Evolutionary conservation across 2,113 vertebrate species (phyloP), one percentile per base, ranked within the genome.

Genomic region (Centrocercus urophasianus): DNA sequence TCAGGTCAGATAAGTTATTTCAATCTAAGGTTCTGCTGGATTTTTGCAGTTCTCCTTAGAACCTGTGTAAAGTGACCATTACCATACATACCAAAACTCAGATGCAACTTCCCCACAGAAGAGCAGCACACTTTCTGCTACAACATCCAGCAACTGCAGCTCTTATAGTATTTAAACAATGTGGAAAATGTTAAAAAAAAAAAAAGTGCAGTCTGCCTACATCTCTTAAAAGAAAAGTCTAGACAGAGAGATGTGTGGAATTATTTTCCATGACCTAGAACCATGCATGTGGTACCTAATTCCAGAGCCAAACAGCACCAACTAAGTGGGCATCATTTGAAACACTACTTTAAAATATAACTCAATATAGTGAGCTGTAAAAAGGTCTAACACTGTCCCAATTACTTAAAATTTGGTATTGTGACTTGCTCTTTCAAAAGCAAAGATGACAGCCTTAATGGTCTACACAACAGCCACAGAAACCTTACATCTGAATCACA

Each of bases 1-100:
- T 34, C 3, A 0, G 13, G 42, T 4, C 0, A 0, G 18, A 15
- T 57, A 83, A 70, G 76, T 32, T 38, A 28, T 8, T 45, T 17
- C 69, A 19, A 25, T 38, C 19, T 32, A 47, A 76, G 42, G 36
- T 28, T 80, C 34, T 24, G 34, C 4, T 75, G 20, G 17, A 12
- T 24, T 87, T 82, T 25, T 50, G n/a, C 45, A 80, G 64, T 48
- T 70, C 57, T 27, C 63, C 61, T 85, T 52, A 70, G 48, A 63
- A 76, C 28, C 36, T 47, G 21, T 66, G 90, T 70, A 61, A 78
- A 13, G 10, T 40, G n/a, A 69, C 34, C 57, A 52, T 34, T 42
- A 83, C 16, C 66, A n/a, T 20, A 22, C n/a, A 77, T 5, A 56
- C 15, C 57, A 38, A 64, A 43, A 42, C n/a, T 60, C 0, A 1